These are phyloP conservation scores for Loripinus fragilis DNA, from an alignment of 2,888 invertebrate species.

Conservation along the genomic window DNA sequence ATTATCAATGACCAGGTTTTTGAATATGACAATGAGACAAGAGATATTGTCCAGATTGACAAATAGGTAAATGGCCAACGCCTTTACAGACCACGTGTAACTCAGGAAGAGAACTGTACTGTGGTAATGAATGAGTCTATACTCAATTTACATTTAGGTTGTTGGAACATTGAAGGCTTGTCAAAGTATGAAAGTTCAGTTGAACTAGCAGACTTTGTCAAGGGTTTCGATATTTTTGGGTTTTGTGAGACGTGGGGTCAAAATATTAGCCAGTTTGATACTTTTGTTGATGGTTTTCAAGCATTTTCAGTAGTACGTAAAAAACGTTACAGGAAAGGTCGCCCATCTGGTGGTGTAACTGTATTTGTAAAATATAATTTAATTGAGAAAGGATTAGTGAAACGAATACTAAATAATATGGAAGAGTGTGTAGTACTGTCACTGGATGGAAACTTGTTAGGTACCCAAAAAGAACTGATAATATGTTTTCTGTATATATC, in stretches of 20 bases:
- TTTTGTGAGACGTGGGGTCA: conserved; percentile 18
- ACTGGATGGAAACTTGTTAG: not conserved
- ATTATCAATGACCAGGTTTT: not conserved
- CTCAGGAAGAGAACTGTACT: no score
- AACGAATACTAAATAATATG: not conserved
- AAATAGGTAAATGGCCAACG: not conserved
- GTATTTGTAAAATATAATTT: conserved; percentile 7
- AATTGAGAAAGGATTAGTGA: not conserved
- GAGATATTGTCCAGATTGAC: not conserved
- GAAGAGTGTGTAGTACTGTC: conserved; percentile 12
- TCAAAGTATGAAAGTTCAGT: not conserved
- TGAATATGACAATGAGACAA: not conserved
- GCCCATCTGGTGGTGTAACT: conserved; percentile 11
- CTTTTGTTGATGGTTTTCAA: not conserved
- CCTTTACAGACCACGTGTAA: no score
- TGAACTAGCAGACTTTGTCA: not conserved
- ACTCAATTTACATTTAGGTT: not conserved
- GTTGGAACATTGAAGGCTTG: conserved; percentile 8
- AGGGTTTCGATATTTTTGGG: not conserved
- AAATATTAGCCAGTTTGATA: not conserved
- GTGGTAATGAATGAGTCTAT: not conserved
- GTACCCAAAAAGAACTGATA: not conserved
- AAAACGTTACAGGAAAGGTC: not conserved
- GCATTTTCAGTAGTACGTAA: not conserved
- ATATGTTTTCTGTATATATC: conserved; percentile 18